phyloP scores from a whole-genome alignment of 1,140 invertebrate genomes.

The Zaprionus camerounensis region DNA sequence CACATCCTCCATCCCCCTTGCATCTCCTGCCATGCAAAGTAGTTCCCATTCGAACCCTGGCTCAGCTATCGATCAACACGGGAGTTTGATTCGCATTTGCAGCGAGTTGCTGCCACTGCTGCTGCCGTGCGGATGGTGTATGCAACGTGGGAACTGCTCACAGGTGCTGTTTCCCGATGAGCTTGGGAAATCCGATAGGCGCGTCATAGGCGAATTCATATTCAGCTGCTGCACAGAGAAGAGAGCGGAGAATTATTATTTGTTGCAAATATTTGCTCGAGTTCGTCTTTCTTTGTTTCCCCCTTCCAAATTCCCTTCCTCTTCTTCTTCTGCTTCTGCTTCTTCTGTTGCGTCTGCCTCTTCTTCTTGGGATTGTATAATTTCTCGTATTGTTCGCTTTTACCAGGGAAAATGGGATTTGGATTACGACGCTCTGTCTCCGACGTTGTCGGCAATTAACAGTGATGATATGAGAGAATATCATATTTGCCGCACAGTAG shows the following conservation, averaged over 20 bases:
- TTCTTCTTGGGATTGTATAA: constrained; percentile 27
- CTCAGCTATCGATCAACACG: constrained; percentile 63
- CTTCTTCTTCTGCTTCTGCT: constrained; percentile 3
- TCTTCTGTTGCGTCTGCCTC: constrained; percentile 4
- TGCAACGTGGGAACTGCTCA: constrained; percentile 63
- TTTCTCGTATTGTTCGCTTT: constrained; percentile 12
- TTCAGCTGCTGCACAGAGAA: constrained; percentile 21
- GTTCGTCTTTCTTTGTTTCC: constrained; percentile 17
- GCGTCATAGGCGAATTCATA: constrained; percentile 44
- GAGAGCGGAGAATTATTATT: constrained; percentile 16
- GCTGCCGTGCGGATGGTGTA: neutral
- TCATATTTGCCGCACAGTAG: constrained; percentile 6
- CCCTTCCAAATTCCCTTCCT: neutral
- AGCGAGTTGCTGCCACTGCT: neutral
- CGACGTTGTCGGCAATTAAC: constrained; percentile 58
- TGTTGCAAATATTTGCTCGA: constrained; percentile 76
- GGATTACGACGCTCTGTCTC: constrained; percentile 30
- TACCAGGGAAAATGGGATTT: constrained; percentile 49
- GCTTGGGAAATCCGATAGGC: constrained; percentile 1
- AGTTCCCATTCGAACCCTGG: constrained; percentile 23
- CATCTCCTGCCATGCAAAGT: constrained; percentile 26
- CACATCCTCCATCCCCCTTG: constrained; percentile 6
- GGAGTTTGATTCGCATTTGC: constrained; percentile 75
- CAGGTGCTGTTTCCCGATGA: constrained; percentile 70
- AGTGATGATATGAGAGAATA: constrained; percentile 64